phyloP scores from a whole-genome alignment of 2,113 vertebrate species.

The Campylomormyrus tamandua region DNA sequence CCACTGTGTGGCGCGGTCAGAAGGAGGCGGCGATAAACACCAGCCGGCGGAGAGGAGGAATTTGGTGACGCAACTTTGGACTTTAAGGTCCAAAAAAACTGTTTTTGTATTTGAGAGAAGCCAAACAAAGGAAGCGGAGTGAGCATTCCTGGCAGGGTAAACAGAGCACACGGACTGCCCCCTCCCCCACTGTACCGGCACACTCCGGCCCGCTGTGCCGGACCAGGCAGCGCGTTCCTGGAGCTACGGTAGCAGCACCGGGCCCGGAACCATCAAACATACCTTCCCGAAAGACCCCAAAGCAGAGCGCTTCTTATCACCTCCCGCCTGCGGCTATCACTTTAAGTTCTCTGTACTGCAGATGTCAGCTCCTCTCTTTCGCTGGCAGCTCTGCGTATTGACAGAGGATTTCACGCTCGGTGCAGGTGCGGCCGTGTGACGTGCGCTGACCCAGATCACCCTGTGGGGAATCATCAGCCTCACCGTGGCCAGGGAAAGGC shows the following conservation, averaged over 20 bases:
- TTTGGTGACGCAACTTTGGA: background rate
- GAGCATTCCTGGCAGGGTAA: background rate
- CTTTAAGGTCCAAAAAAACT: background rate
- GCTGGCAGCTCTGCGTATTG: background rate
- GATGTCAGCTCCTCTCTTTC: background rate
- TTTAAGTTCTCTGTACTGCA: background rate
- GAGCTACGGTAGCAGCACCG: background rate
- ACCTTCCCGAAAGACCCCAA: background rate
- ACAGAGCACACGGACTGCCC: background rate
- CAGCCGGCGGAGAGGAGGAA: background rate
- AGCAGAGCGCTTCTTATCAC: background rate
- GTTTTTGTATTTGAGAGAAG: background rate
- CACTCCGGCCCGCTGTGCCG: background rate
- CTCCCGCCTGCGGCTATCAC: background rate
- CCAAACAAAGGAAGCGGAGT: background rate
- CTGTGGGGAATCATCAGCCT: background rate
- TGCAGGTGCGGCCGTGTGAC: background rate
- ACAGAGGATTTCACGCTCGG: background rate
- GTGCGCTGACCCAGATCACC: background rate
- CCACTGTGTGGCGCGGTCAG: background rate
- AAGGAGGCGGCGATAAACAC: background rate
- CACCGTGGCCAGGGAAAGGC: background rate
- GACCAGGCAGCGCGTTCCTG: no score
- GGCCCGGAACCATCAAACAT: background rate
- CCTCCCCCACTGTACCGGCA: background rate